Evolutionary conservation across 2,113 vertebrate genomes (phyloP), one percentile per base, ranked within the genome.

Genomic region (Neogale vison): DNA sequence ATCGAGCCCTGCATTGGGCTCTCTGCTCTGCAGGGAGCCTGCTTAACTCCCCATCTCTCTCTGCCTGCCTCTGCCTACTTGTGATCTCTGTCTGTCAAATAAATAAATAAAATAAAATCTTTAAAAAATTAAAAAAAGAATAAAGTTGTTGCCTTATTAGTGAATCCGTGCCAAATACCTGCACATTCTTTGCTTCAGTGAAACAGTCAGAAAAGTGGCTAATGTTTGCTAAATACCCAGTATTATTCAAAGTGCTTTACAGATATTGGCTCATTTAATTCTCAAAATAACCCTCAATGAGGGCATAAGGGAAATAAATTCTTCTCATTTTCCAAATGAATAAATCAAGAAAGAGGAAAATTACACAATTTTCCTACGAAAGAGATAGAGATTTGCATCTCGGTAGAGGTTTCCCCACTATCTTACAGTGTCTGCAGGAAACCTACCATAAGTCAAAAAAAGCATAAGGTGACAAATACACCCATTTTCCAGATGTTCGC

Each of bases 121-220:
- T 52, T 52, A 52, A 52, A 52, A 52, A 17, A 52, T 17, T 13
- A 15, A 50, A 52, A 52, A 52, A 23, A 69, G 52, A 55, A 15
- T 10, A 9, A 14, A 50, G 4, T 0, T 47, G 21, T 61, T 15
- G 11, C 6, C 1, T 63, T 7, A 4, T 20, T 59, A 36, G 39
- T 59, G 36, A 89, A 31, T 2, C 39, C 55, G 6, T 3, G 9
- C 31, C 47, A 31, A 52, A 9, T 20, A 17, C 29, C 29, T 39
- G 4, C 7, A 76, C 6, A 42, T 36, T 76, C 4, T 81, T 65
- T 50, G 18, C 11, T 86, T 81, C 11, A 47, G 15, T 10, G 31
- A 76, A 87, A 76, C 3, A 88, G 45, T 82, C 26, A 96, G 26
- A 61, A 71, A 81, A 47, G 36, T 23, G 26, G 29, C 26, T 61